phyloP scores from a whole-genome alignment of 2,113 vertebrate species.

The Seriola rivoliana region DNA sequence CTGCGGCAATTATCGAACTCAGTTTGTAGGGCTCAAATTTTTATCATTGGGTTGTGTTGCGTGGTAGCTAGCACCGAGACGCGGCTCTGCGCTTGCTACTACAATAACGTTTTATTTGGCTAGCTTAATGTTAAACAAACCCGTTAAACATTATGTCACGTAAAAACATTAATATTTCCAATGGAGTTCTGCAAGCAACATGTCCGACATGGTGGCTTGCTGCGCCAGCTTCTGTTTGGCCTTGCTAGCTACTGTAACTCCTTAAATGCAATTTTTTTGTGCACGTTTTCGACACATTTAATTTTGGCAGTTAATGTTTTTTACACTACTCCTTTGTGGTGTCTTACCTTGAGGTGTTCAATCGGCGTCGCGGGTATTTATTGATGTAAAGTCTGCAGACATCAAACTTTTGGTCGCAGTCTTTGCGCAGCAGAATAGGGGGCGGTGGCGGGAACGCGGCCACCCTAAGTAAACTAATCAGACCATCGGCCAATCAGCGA shows the following conservation, averaged over 20 bases:
- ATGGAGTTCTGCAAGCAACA: not conserved
- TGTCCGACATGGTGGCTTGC: not conserved
- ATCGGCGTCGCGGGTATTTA: conserved; percentile 60
- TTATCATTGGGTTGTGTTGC: rapidly evolving
- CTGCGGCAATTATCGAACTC: not conserved
- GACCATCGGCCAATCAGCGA: conserved; percentile 68
- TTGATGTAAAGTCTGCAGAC: conserved; percentile 46
- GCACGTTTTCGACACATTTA: not conserved
- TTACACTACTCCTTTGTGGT: not conserved
- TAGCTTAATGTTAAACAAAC: rapidly evolving
- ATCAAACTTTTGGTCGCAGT: conserved; percentile 55
- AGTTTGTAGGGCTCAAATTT: not conserved
- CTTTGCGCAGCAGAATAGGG: conserved; percentile 33
- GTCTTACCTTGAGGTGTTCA: conserved; percentile 75
- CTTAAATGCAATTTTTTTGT: not conserved
- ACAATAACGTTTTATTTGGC: rapidly evolving
- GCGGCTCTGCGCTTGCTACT: rapidly evolving
- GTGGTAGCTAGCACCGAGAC: not conserved
- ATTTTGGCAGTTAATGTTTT: not conserved
- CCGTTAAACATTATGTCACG: rapidly evolving
- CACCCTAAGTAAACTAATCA: conserved; percentile 73
- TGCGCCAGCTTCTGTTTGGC: not conserved
- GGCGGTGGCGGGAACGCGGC: conserved; percentile 69
- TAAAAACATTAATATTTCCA: not conserved
- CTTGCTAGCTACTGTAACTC: conserved; percentile 12